Percentiles rank a stretch among this genome's conserved stretches.
phyloP scores from a whole-genome alignment of 2,888 invertebrate species.

The Mycalesis mineus region DNA sequence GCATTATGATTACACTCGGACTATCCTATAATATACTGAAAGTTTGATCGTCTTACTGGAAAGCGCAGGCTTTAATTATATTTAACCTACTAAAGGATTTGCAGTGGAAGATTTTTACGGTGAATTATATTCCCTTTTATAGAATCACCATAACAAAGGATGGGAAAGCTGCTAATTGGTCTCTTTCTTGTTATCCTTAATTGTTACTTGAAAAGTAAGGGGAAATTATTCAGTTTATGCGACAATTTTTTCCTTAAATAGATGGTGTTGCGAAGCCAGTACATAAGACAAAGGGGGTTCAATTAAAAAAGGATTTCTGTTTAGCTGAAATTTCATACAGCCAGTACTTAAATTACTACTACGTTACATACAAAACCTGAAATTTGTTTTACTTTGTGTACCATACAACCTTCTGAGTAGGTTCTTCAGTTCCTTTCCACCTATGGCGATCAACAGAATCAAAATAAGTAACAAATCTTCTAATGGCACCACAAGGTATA shows the following conservation, averaged over 20 bases:
- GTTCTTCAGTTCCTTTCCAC: too few species aligned
- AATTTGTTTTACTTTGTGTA: too few species aligned
- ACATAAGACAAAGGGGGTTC: not conserved
- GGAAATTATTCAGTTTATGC: not conserved
- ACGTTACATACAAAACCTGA: too few species aligned
- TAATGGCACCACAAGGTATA: too few species aligned
- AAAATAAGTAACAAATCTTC: too few species aligned
- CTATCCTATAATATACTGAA: not conserved
- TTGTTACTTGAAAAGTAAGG: conserved; percentile 6
- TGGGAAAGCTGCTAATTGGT: conserved; percentile 23
- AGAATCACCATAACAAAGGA: conserved; percentile 6
- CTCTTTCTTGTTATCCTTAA: conserved; percentile 7
- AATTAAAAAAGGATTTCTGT: not conserved
- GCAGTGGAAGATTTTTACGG: conserved; percentile 8
- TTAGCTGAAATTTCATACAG: not conserved
- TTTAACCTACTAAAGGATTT: conserved; percentile 11
- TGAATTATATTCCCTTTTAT: conserved; percentile 17
- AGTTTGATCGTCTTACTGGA: not conserved
- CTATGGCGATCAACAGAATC: too few species aligned
- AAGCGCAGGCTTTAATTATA: conserved; percentile 13
- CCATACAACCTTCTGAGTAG: too few species aligned
- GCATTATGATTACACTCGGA: not conserved
- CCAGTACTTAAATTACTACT: not conserved
- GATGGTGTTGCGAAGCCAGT: not conserved
- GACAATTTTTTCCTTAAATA: not conserved